Evolutionary conservation across 2,888 invertebrate genomes (phyloP).

Genomic region (Hemistola chrysoprasaria): DNA sequence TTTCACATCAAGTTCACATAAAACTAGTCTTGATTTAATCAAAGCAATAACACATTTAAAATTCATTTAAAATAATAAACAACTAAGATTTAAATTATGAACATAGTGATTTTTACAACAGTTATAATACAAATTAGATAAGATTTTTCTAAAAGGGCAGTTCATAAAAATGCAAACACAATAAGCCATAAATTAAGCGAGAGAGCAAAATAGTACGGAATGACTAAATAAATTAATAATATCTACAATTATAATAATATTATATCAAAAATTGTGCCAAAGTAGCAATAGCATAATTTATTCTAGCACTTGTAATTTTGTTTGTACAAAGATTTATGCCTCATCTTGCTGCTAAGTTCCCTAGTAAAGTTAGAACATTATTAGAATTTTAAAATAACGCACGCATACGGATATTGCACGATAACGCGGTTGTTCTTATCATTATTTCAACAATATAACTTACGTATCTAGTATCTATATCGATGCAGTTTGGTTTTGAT

Average conservation of each 20-base stretch:
- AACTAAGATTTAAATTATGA: conserved; percentile 14
- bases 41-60: neutral
- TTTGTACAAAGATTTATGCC: neutral
- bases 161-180: conserved; percentile 14
- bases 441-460: conserved; percentile 63
- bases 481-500: conserved; percentile 31
- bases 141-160: conserved; percentile 7
- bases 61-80: conserved; percentile 3
- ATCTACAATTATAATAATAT: too few relatives aligned
- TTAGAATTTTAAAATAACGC: conserved; percentile 3
- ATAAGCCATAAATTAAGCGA: conserved; percentile 18
- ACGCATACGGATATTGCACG: conserved; percentile 9
- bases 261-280: conserved; percentile 7
- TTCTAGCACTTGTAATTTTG: conserved; percentile 1
- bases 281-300: too few relatives aligned
- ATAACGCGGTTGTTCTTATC: conserved; percentile 24
- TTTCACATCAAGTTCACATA: conserved; percentile 9
- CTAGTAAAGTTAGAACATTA: neutral
- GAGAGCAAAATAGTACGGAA: conserved; percentile 22
- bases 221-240: conserved; percentile 10
- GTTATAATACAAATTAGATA: conserved; percentile 1
- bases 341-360: too few relatives aligned
- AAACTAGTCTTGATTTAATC: conserved; percentile 7
- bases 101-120: neutral
- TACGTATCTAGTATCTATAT: conserved; percentile 51